Evolutionary conservation across 2,888 invertebrate genomes (phyloP).

Genomic region (Thera britannica): DNA sequence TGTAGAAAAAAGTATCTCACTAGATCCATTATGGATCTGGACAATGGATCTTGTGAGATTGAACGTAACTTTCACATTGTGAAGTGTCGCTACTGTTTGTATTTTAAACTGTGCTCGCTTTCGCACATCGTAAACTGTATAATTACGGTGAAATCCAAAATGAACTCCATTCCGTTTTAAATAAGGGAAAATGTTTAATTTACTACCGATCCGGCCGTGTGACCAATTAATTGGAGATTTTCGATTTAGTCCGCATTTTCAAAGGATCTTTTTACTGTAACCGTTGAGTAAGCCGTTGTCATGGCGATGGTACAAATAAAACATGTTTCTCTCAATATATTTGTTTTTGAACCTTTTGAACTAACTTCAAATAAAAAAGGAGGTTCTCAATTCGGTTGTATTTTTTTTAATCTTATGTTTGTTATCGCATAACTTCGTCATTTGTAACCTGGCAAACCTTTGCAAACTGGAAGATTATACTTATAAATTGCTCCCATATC

Average conservation of each 20-base stretch:
- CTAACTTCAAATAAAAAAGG: no score
- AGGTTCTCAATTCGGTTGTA: no score
- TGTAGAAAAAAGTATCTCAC: no score
- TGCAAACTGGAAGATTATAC: no score
- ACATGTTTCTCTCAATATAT: not conserved
- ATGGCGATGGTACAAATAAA: constrained; percentile 25
- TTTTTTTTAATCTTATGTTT: no score
- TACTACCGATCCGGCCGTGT: constrained; percentile 69
- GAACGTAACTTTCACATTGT: no score
- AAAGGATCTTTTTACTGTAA: constrained; percentile 46
- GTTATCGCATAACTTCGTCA: no score
- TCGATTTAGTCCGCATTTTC: constrained; percentile 56
- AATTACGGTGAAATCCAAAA: constrained; percentile 81
- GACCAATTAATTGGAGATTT: constrained; percentile 82
- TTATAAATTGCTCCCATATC: no score
- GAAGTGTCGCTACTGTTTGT: not conserved
- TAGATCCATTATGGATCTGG: no score
- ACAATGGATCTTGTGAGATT: no score
- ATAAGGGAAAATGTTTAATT: constrained; percentile 84
- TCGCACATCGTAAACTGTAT: constrained; percentile 83
- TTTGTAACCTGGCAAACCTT: no score
- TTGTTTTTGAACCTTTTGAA: no score
- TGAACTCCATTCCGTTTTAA: constrained; percentile 83
- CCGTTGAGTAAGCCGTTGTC: constrained; percentile 50
- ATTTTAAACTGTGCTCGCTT: constrained; percentile 46